Percentiles rank a stretch among this genome's conserved stretches.
Evolutionary conservation across 1,140 invertebrate species (phyloP).

Genomic region (Drosophila pandora): DNA sequence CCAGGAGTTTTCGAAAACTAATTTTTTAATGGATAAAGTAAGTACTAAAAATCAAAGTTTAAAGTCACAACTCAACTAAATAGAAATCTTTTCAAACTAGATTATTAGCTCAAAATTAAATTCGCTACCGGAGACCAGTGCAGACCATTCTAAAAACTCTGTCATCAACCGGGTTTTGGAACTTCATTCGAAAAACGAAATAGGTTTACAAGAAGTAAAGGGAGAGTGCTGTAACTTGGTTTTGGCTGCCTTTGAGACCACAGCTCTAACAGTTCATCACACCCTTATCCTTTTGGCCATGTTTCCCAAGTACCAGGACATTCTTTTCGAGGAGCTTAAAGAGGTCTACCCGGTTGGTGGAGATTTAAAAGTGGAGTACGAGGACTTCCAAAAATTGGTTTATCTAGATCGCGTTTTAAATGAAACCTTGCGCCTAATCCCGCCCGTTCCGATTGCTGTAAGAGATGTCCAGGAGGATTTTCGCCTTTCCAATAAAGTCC

Average conservation of each 20-base stretch:
- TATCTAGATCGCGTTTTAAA: conserved; percentile 87
- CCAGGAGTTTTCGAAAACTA: not conserved
- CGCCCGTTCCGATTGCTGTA: conserved; percentile 46
- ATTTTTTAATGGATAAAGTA: not conserved
- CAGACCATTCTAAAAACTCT: not conserved
- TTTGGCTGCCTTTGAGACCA: conserved; percentile 64
- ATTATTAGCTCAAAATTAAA: conserved; percentile 3
- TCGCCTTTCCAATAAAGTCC: conserved; percentile 36
- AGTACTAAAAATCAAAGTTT: not conserved
- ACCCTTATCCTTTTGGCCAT: conserved; percentile 61
- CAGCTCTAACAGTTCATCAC: conserved; percentile 42
- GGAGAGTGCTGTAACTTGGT: conserved; percentile 53
- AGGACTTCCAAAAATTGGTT: conserved; percentile 86
- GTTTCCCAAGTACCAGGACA: conserved; percentile 84
- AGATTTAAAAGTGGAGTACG: conserved; percentile 83
- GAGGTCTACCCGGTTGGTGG: conserved; percentile 85
- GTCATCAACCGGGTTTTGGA: conserved; percentile 45
- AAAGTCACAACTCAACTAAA: not conserved
- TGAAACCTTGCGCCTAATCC: conserved; percentile 85
- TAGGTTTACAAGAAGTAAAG: conserved; percentile 49
- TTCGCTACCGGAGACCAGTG: not conserved
- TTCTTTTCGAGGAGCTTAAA: conserved; percentile 86
- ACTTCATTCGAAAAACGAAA: conserved; percentile 26
- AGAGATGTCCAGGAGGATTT: conserved; percentile 42
- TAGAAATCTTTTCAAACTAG: not conserved